Conservation (phyloP, 92 coral and sea anemone species). For the Bergia puertoricense region DNA sequence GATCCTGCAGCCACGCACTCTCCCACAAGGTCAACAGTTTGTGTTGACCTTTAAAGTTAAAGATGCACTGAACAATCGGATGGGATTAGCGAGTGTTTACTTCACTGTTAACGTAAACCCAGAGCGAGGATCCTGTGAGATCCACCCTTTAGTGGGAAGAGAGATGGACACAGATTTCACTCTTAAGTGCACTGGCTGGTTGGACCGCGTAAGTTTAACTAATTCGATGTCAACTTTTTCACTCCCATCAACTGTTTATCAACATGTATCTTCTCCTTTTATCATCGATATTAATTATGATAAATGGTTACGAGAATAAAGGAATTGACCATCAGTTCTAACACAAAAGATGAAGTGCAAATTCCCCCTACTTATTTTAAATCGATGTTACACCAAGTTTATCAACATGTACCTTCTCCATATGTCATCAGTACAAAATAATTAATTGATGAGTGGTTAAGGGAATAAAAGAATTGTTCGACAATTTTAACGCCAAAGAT, state of each 20-base stretch:
- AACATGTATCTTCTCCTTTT: too few species aligned
- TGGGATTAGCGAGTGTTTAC: background rate
- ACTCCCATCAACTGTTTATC: background rate
- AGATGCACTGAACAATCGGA: constrained; percentile 5
- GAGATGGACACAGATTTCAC: constrained; percentile 18
- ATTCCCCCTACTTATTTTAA: too few species aligned
- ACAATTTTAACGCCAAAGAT: too few species aligned
- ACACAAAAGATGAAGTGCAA: too few species aligned
- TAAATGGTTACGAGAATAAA: too few species aligned
- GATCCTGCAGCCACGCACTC: constrained; percentile 5
- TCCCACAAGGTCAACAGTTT: background rate
- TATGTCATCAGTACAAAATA: too few species aligned
- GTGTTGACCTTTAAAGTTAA: background rate
- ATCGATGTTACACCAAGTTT: too few species aligned
- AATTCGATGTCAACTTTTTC: background rate
- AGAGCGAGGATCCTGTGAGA: background rate
- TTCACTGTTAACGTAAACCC: constrained; percentile 8
- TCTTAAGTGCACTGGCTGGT: background rate
- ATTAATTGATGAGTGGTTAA: too few species aligned
- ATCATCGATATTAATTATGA: too few species aligned
- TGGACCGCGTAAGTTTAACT: background rate
- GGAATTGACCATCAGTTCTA: too few species aligned
- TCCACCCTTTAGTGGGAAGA: background rate
- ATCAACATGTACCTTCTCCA: too few species aligned
- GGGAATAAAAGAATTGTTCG: too few species aligned